Base-by-base conservation (phyloP, 2,113 vertebrate genomes). In the Dicerorhinus sumatrensis region DNA sequence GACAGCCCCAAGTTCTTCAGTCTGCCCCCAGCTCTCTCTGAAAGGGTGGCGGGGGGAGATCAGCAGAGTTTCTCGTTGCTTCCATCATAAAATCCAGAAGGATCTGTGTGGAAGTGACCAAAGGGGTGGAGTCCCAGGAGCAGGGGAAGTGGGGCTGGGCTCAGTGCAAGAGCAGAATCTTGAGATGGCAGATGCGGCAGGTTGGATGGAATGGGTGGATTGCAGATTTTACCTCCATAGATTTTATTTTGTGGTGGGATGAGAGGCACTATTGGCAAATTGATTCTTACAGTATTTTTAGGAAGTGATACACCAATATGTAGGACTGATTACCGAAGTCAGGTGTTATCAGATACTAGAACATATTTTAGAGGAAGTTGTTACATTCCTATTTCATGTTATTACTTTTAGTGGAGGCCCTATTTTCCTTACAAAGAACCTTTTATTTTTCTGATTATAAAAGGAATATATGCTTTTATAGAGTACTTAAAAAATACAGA, bases 131-230 rank as follows among this genome's bases (percentile, higher is more conserved):
- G 42, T 10, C 58, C 70, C 75, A 21, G 48, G 58, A 69, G 31
- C 18, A 29, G 62, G 14, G 33, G 36, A 33, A 0, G 4, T 6
- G 31, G 67, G 42, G 77, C 60, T 23, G 85, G 73, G 33, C 12
- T 58, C 8, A 5, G 46, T 14, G 6, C 18, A 62, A n/a, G 27
- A 36, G 18, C 5, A 51, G 69, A 23, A 6, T 42, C 23, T 18
- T 56, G 51, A 87, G 54, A n/a, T 4, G 33, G 39, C 75, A 23
- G 33, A 46, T 5, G 54, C 42, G 82, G 36, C 65, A 48, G 36
- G n/a, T 2, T 3, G 31, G 12, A 31, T 3, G 31, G 12, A 31
- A 4, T 39, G 3, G 1, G 39, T 0, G 9, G 80, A 8, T 21
- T 25, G 36, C 48, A 18, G 9, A 12, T 16, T 39, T 65, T 11